A percentile compares a stretch with the other conserved stretches of the same genome.
Evolutionary conservation across 1,140 invertebrate species (phyloP).

Genomic region (Listronotus bonariensis): DNA sequence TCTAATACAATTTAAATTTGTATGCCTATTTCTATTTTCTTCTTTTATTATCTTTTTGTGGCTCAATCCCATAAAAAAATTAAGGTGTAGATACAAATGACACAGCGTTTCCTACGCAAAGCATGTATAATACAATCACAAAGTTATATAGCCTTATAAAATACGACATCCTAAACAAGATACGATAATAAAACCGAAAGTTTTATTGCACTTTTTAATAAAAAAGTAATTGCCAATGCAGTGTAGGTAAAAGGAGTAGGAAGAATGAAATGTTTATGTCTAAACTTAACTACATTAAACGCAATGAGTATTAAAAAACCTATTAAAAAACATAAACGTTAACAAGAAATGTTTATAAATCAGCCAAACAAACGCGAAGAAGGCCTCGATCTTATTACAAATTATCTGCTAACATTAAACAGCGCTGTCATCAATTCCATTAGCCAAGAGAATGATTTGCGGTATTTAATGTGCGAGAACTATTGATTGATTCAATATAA

Average conservation of each 20-base stretch:
- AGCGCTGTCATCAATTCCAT: slow-evolving; percentile 19
- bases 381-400: slow-evolving; percentile 7
- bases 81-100: no score
- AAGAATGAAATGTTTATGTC: neutral
- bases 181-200: slow-evolving; percentile 9
- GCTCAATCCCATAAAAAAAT: no score
- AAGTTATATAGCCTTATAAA: slow-evolving; percentile 11
- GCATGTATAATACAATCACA: neutral
- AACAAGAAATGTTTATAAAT: slow-evolving; percentile 26
- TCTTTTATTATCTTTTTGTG: no score
- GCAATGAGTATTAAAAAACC: slow-evolving; percentile 13
- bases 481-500: slow-evolving; percentile 12
- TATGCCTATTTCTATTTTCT: no score
- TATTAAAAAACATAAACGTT: slow-evolving; percentile 16
- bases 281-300: neutral
- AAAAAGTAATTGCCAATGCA: slow-evolving; percentile 13
- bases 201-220: slow-evolving; percentile 2
- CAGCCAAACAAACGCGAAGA: slow-evolving; percentile 10
- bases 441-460: slow-evolving; percentile 15
- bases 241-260: slow-evolving; percentile 8
- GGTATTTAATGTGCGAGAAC: slow-evolving; percentile 12
- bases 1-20: no score
- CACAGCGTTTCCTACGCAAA: no score
- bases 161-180: slow-evolving; percentile 10
- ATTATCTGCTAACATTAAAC: slow-evolving; percentile 14